Base-by-base conservation (phyloP, 1,140 invertebrate species). In the Bombus affinis region DNA sequence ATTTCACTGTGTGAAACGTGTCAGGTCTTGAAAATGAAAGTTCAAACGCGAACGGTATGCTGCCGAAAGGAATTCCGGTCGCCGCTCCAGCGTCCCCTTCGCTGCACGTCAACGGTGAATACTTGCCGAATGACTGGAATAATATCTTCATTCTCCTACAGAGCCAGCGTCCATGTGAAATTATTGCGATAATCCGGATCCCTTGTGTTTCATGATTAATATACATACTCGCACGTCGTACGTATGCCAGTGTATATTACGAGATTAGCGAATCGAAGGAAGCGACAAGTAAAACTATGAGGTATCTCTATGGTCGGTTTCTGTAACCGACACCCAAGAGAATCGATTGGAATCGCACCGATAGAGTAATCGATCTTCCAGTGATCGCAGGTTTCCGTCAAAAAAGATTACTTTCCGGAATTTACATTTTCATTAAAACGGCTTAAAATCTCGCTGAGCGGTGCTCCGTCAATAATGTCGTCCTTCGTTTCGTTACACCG, bases 391-490 rank as follows among this genome's bases (percentile, higher is more conserved):
- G 13, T 42, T 57, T 68, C 65, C 42, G n/a, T 47, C 37, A 44
- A 37, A 25, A 5, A 42, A 70, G 84, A 81, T 85, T 18, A 90
- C 86, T 78, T 82, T 70, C 32, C 70, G 42, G 3, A 65, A 90
- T 90, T 90, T 90, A 76, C 89, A 90, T 90, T 90, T 90, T 90
- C 88, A 90, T 90, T 88, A 88, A 18, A 47, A 85, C 88, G 80
- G 72, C 76, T 90, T 79, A 74, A 87, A 53, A 59, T 81, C 53
- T 47, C 75, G 57, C 22, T 78, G 47, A 44, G 66, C 70, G 84
- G 70, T 72, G 57, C n/a, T 83, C 73, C 65, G 81, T 77, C 73
- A 83, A 77, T 66, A 76, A 12, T 39, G 74, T 66, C 28, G 15
- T 25, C 70, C 5, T 39, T n/a, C 39, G n/a, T 71, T 75, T 44